These are phyloP conservation scores for Drosophila prolongata DNA, from an alignment of 2,888 invertebrate genomes.

Conservation along the genomic window DNA sequence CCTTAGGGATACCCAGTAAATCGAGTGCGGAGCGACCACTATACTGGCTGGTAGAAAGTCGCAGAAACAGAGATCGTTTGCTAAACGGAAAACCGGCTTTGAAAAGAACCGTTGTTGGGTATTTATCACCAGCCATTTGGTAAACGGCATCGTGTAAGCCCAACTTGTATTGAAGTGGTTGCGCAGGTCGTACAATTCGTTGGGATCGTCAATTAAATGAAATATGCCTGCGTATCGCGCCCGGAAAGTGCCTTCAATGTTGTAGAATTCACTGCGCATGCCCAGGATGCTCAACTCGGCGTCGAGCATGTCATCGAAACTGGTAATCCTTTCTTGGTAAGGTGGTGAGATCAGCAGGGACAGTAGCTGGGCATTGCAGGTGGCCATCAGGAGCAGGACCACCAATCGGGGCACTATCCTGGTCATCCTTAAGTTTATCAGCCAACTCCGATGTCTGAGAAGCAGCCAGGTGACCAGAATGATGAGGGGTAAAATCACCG, in stretches of 20 bases:
- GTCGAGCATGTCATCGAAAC: slow-evolving; percentile 45
- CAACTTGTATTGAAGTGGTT: slow-evolving; percentile 56
- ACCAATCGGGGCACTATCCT: slow-evolving; percentile 11
- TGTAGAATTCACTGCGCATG: slow-evolving; percentile 40
- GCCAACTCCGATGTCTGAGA: background rate
- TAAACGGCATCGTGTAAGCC: slow-evolving; percentile 48
- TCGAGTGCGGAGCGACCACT: slow-evolving; percentile 50
- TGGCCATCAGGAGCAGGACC: slow-evolving; percentile 18
- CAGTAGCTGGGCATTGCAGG: slow-evolving; percentile 44
- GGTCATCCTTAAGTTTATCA: background rate
- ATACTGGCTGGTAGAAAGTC: slow-evolving; percentile 13
- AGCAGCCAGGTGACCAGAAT: background rate
- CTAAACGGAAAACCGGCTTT: slow-evolving; percentile 47
- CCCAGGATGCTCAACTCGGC: slow-evolving; percentile 39
- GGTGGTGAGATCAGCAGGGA: slow-evolving; percentile 44
- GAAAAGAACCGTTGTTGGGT: slow-evolving; percentile 49
- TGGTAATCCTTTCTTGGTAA: slow-evolving; percentile 14
- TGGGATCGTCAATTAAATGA: slow-evolving; percentile 31
- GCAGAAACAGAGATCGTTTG: slow-evolving; percentile 50
- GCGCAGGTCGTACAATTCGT: slow-evolving; percentile 23
- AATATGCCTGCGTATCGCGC: slow-evolving; percentile 58
- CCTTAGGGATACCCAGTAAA: slow-evolving; percentile 35
- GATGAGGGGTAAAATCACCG: slow-evolving; percentile 9
- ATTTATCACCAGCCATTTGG: slow-evolving; percentile 49
- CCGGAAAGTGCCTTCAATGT: slow-evolving; percentile 25